These are phyloP conservation scores for Ectropis grisescens DNA, from an alignment of 1,140 invertebrate genomes.

Conservation along the genomic window DNA sequence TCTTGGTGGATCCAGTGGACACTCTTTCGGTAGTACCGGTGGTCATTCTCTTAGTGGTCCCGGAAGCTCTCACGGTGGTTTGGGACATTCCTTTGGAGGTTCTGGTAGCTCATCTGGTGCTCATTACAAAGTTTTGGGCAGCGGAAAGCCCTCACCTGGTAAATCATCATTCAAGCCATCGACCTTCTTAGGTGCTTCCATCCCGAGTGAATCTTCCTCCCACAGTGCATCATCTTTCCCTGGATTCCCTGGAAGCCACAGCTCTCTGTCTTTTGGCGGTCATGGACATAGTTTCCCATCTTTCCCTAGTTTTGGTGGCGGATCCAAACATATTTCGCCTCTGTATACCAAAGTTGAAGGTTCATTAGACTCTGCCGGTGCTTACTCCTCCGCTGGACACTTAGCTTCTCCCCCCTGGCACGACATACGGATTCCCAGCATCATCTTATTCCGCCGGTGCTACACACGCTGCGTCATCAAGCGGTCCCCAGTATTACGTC, in stretches of 20 bases:
- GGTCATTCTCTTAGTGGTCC: conserved; percentile 20
- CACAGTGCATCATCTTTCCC: conserved; percentile 41
- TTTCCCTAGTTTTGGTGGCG: conserved; percentile 27
- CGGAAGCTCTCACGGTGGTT: conserved; percentile 14
- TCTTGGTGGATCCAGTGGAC: conserved; percentile 21
- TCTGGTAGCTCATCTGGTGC: conserved; percentile 22
- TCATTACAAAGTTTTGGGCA: conserved; percentile 27
- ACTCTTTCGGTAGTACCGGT: conserved; percentile 12
- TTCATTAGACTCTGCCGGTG: conserved; percentile 35
- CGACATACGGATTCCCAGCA: conserved; percentile 32
- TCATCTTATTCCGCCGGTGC: conserved; percentile 26
- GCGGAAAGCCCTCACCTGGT: conserved; percentile 27
- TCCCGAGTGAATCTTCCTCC: conserved; percentile 38
- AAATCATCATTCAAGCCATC: conserved; percentile 57
- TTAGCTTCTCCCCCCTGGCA: conserved; percentile 30
- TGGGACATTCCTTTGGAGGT: conserved; percentile 19
- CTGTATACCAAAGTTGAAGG: conserved; percentile 38
- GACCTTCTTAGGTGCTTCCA: conserved; percentile 43
- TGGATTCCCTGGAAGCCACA: conserved; percentile 22
- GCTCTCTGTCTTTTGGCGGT: conserved; percentile 29
- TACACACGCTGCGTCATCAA: conserved; percentile 32
- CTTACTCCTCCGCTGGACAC: conserved; percentile 43
- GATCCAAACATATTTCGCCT: conserved; percentile 34
- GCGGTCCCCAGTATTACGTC: conserved; percentile 44
- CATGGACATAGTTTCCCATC: conserved; percentile 34